These are phyloP conservation scores for Troglohyphantes excavatus DNA, from an alignment of 2,888 invertebrate genomes.

Conservation along the genomic window DNA sequence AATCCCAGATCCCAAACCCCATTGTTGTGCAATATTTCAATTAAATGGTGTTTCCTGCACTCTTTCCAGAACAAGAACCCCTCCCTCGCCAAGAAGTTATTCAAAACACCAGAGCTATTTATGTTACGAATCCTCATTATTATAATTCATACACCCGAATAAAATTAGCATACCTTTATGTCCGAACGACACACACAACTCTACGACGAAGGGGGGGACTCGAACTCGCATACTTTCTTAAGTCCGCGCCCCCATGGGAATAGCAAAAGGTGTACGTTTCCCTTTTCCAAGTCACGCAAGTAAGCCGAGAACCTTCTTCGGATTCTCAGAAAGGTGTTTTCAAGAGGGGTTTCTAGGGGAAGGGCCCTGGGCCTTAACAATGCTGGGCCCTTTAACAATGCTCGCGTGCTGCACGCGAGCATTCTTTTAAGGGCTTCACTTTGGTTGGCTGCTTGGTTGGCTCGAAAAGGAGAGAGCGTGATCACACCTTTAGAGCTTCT, in stretches of 20 bases:
- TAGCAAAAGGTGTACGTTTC: slow-evolving; percentile 75
- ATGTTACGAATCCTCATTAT: slow-evolving; percentile 52
- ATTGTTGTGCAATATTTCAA: not conserved
- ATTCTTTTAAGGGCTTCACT: slow-evolving; percentile 48
- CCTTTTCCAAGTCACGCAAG: slow-evolving; percentile 59
- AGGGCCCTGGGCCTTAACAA: not conserved
- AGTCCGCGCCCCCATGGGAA: slow-evolving; percentile 57
- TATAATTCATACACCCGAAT: slow-evolving; percentile 73
- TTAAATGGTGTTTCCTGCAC: not conserved
- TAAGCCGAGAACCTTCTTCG: slow-evolving; percentile 53
- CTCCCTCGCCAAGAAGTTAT: not conserved
- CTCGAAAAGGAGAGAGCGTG: slow-evolving; percentile 36
- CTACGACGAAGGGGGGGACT: slow-evolving; percentile 6
- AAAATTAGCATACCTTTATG: slow-evolving; percentile 72
- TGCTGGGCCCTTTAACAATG: slow-evolving; percentile 9
- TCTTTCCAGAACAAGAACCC: not conserved
- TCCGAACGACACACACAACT: slow-evolving; percentile 43
- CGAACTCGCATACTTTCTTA: slow-evolving; percentile 51
- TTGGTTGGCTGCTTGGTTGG: not conserved
- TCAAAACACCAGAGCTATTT: slow-evolving; percentile 17
- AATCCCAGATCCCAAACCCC: not conserved
- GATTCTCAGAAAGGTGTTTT: slow-evolving; percentile 63
- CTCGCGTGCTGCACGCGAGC: slow-evolving; percentile 53
- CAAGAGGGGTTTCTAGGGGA: slow-evolving; percentile 56
- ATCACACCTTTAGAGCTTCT: slow-evolving; percentile 57